phyloP scores from a whole-genome alignment of 2,113 vertebrate genomes.

The Ranitomeya imitator region DNA sequence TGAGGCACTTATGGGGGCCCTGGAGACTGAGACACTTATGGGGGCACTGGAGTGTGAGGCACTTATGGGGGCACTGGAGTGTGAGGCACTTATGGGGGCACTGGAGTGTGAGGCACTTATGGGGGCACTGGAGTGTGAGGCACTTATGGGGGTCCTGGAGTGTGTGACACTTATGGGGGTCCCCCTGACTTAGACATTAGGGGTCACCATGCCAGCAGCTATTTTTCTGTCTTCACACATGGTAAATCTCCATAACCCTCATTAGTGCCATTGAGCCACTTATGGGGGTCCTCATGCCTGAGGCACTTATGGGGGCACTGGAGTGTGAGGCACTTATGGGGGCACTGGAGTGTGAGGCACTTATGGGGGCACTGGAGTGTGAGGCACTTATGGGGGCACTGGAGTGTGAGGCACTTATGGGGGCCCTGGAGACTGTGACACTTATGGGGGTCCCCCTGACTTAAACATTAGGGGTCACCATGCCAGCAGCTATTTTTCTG shows the following conservation, averaged over 20 bases:
- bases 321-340: neutral
- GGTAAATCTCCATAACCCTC: no score
- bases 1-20: neutral
- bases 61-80: no score
- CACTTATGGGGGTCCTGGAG: neutral
- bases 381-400: neutral
- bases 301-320: neutral
- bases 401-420: neutral
- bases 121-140: neutral
- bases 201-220: neutral
- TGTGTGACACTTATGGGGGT: no score
- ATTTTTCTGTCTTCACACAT: neutral
- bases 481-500: neutral
- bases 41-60: neutral
- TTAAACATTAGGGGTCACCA: neutral
- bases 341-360: neutral
- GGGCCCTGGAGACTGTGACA: neutral
- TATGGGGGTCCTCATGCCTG: neutral
- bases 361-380: neutral
- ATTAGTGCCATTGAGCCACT: neutral
- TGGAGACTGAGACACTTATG: no score
- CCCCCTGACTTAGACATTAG: no score
- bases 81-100: neutral
- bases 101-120: no score
- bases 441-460: neutral